Evolutionary conservation across 2,797 vertebrate genomes (phyloP), one percentile per base, ranked within the genome.

Genomic region (Mionectes olivaceus): DNA sequence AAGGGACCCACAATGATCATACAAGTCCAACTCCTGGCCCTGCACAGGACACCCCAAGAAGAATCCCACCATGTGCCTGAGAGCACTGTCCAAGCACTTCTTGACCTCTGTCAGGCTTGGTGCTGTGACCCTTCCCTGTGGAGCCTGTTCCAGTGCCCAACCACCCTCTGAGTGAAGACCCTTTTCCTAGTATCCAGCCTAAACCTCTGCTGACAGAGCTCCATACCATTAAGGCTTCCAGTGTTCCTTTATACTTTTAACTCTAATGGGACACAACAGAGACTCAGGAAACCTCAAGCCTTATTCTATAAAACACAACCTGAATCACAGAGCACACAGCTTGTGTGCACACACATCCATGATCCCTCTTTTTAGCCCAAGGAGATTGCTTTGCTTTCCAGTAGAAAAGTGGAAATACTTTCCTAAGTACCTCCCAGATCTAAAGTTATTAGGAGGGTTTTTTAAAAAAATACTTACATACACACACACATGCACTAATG

Each of bases 1-100:
- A 43, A 61, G 8, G n/a, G 12, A 32, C 17, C 16, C 11, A 10
- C n/a, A n/a, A n/a, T 9, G 44, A 33, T 28, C n/a, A 57, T 0
- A 19, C 22, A 13, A 39, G n/a, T 19, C 41, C 32, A 70, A 0
- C 22, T 44, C 16, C n/a, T 44, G 67, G 27, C 13, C 24, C 60
- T 39, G 46, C 76, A 19, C 10, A 6, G 14, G 17, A 59, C 68
- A 59, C 27, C 12, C 14, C 60, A 15, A 22, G 3, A 23, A 25
- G 3, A 23, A 25, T 8, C 61, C 22, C 33, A 15, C 2, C 39
- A 11, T 1, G 18, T 12, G 2, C 37, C 46, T 32, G 46, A 19
- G 53, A 46, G 13, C 39, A 5, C 15, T 18, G 19, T 22, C 13
- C 39, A 41, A 52, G 0, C 30, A n/a, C 28, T 28, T n/a, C 53